A percentile compares a stretch with the other conserved stretches of the same genome.
Evolutionary conservation across 2,113 vertebrate species (phyloP).

Genomic region (Arizona elegans): DNA sequence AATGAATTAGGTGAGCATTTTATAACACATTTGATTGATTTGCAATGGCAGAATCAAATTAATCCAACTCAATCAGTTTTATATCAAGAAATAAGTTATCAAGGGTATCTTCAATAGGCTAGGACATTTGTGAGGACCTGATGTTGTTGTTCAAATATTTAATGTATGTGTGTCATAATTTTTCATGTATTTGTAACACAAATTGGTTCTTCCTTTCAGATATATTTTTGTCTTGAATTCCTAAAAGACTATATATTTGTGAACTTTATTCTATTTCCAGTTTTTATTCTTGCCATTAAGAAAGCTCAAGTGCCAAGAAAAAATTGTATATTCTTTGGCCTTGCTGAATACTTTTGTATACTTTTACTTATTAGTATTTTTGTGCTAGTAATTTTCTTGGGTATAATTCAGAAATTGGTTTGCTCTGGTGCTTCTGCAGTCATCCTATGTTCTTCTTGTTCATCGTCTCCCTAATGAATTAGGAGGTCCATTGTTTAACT

Average conservation of each 20-base stretch:
- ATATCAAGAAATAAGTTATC: neutral
- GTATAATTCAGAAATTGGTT: neutral
- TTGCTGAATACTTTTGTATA: neutral
- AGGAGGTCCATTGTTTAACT: neutral
- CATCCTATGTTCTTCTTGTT: neutral
- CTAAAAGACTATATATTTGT: neutral
- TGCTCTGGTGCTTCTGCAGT: neutral
- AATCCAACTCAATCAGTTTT: neutral
- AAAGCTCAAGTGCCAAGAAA: neutral
- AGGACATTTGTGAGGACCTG: neutral
- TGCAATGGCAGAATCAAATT: neutral
- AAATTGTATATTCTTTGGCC: neutral
- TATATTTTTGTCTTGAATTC: neutral
- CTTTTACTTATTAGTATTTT: neutral
- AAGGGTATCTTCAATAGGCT: neutral
- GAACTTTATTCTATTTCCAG: neutral
- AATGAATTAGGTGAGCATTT: neutral
- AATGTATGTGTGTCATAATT: neutral
- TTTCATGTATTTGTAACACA: neutral
- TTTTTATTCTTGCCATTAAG: neutral
- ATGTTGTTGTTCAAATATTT: neutral
- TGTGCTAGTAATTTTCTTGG: no score
- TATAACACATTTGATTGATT: neutral
- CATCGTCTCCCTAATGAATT: neutral
- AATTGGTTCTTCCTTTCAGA: neutral